Conservation (phyloP, 2,888 invertebrate genomes). For the Drosophila multiciliata region DNA sequence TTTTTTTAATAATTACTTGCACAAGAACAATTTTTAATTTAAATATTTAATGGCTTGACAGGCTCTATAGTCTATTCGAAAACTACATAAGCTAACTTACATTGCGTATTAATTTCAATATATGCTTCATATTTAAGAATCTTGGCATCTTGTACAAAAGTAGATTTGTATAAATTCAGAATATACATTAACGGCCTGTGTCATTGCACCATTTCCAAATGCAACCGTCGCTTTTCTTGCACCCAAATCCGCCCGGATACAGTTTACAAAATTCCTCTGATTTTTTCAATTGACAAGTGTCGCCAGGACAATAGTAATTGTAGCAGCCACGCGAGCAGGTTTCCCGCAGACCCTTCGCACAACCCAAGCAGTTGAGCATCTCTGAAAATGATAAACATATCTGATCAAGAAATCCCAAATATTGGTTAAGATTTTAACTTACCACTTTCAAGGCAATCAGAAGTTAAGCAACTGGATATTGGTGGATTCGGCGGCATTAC, state of each 20-base stretch:
- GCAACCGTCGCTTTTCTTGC: constrained; percentile 68
- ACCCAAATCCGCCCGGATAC: constrained; percentile 72
- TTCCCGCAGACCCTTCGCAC: constrained; percentile 57
- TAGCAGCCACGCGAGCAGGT: constrained; percentile 70
- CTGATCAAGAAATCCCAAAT: not conserved
- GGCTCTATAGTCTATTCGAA: not conserved
- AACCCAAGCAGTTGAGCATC: constrained; percentile 74
- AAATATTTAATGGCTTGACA: not conserved
- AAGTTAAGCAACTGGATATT: constrained; percentile 49
- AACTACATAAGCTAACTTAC: not conserved
- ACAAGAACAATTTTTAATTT: not conserved
- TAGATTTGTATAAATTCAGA: not conserved
- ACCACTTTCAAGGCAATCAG: constrained; percentile 62
- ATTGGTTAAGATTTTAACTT: constrained; percentile 9
- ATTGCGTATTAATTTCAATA: not conserved
- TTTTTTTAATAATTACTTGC: not conserved
- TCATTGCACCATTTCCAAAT: constrained; percentile 74
- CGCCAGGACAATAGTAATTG: constrained; percentile 68
- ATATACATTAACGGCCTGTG: constrained; percentile 26
- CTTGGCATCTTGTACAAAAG: not conserved
- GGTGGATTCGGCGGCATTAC: constrained; percentile 80
- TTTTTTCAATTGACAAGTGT: constrained; percentile 59
- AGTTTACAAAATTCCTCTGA: constrained; percentile 63
- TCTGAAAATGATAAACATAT: constrained; percentile 36
- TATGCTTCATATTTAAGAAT: not conserved